Conservation (phyloP, 2,113 vertebrate species). For the Pygoscelis antarcticus region DNA sequence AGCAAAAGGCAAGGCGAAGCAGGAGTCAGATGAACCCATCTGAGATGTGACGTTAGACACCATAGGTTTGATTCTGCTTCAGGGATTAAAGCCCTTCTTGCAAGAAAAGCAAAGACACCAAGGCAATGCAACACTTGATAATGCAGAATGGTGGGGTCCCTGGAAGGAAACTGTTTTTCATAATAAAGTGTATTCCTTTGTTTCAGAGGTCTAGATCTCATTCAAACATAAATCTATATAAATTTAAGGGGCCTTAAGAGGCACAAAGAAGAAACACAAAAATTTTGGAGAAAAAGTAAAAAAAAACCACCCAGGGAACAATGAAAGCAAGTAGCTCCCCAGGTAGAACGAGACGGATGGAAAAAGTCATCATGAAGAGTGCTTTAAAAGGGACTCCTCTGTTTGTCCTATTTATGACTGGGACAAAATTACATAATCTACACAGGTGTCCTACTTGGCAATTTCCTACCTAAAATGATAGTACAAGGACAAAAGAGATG, state of each 20-base stretch:
- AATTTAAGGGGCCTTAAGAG: neutral
- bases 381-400: neutral
- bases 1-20: neutral
- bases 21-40: neutral
- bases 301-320: neutral
- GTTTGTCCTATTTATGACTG: conserved; percentile 49
- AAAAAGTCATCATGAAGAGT: neutral
- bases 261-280: neutral
- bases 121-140: neutral
- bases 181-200: neutral
- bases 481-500: conserved; percentile 15
- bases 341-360: neutral
- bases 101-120: neutral
- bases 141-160: neutral
- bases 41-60: neutral
- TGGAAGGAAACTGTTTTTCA: neutral
- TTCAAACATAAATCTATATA: neutral
- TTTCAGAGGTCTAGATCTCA: neutral
- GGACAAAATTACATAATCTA: conserved; percentile 32
- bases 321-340: neutral
- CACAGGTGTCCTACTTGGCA: conserved; percentile 27
- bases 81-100: neutral
- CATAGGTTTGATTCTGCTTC: neutral
- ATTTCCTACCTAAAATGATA: conserved; percentile 3
- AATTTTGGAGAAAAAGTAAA: neutral